Evolutionary conservation across 92 coral and sea anemone species (phyloP), one percentile per base, ranked within the genome.

Genomic region (Epizoanthus illoricatus): DNA sequence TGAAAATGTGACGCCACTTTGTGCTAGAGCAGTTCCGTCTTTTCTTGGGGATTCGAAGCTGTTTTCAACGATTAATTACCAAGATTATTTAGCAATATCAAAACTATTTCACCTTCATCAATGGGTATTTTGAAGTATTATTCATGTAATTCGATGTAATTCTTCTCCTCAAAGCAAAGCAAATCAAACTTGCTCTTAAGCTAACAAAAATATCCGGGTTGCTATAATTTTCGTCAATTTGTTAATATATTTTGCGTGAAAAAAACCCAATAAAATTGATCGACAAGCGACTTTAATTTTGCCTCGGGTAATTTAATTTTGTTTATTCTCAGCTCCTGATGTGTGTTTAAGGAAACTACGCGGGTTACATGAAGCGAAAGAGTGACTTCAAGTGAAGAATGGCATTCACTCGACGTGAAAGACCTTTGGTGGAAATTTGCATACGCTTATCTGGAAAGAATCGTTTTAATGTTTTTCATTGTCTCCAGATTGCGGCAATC

Each of bases 341-440:
- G 49, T 4, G 72, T 5, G 39, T 67, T 68, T 39, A 2, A 33
- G 43, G 11, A 36, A 68, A 43, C 43, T 36, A 68, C 49, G 52
- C 49, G 73, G 73, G 73, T 18, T 39, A 68, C 20, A 33, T 67
- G 47, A 36, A 5, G 49, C 42, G n/a, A 33, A 67, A 67, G 28
- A 67, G 49, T 33, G 2, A 4, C 42, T 67, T 36, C 72, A 67
- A 67, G 13, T 6, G 18, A 6, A 43, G 24, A 45, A 78, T 19
- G n/a, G 41, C 13, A 40, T 42, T 45, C 58, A 11, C 28, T 63
- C 33, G 18, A 42, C n/a, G 47, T 21, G 33, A 63, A 63, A 12
- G 65, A 62, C 67, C 12, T 4, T 8, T 40, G 60, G 60, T 13
- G 24, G 16, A 78, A 78, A 78, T 78, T 78, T 78, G 61, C 82